Percentiles rank a stretch among this genome's conserved stretches.
These are phyloP conservation scores for Misgurnus mizolepis DNA, from an alignment of 2,113 vertebrate genomes.

Conservation along the genomic window DNA sequence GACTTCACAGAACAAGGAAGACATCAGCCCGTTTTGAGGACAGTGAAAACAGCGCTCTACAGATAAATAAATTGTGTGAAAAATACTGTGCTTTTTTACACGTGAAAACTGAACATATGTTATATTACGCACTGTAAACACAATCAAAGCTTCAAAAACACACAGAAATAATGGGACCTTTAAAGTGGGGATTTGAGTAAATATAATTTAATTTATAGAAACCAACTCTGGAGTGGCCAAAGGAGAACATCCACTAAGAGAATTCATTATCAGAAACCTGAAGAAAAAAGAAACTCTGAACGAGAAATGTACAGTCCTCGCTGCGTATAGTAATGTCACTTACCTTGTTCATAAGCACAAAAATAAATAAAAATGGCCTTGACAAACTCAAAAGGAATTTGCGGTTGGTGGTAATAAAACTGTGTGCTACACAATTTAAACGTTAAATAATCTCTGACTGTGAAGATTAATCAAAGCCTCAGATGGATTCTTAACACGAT, in stretches of 20 bases:
- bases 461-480: slow-evolving; percentile 27
- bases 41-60: too few species aligned
- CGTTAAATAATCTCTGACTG: slow-evolving; percentile 9
- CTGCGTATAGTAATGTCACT: background rate
- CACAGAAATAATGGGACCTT: too few species aligned
- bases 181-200: background rate
- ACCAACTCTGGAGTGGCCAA: slow-evolving; percentile 47
- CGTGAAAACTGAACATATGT: too few species aligned
- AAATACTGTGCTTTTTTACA: too few species aligned
- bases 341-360: background rate
- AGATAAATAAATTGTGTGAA: too few species aligned
- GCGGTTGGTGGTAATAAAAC: background rate
- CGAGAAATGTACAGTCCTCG: background rate
- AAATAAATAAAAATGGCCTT: background rate
- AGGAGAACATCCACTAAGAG: slow-evolving; percentile 44
- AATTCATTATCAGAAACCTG: slow-evolving; percentile 52
- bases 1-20: too few species aligned
- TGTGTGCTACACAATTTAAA: slow-evolving; percentile 1
- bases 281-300: slow-evolving; percentile 10
- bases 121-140: too few species aligned
- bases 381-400: background rate
- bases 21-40: too few species aligned
- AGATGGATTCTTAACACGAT: slow-evolving; percentile 21
- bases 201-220: background rate
- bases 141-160: too few species aligned